Evolutionary conservation across 2,888 invertebrate genomes (phyloP).

Genomic region (Ochlodes sylvanus): DNA sequence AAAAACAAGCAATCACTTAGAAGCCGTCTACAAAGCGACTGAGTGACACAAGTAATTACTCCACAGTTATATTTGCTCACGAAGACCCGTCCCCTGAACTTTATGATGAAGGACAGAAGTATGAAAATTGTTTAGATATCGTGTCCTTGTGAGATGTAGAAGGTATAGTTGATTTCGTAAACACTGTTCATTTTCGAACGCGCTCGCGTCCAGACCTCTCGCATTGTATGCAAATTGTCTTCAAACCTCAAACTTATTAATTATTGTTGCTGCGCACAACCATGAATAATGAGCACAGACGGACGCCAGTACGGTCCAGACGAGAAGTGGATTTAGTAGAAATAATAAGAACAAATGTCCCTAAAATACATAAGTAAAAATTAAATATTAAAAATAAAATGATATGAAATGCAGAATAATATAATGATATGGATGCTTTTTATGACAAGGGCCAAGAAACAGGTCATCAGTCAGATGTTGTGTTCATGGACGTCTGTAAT

Average conservation of each 20-base stretch:
- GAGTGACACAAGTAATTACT: slow-evolving; percentile 52
- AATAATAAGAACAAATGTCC: slow-evolving; percentile 3
- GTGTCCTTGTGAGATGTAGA: slow-evolving; percentile 39
- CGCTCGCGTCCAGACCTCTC: slow-evolving; percentile 60
- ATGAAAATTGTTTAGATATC: slow-evolving; percentile 16
- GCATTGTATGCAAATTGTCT: slow-evolving; percentile 79
- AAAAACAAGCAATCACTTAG: slow-evolving; percentile 38
- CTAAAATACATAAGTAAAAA: not conserved
- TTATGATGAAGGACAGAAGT: slow-evolving; percentile 23
- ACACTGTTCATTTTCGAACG: slow-evolving; percentile 58
- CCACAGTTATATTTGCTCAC: slow-evolving; percentile 13
- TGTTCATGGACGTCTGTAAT: too few species aligned
- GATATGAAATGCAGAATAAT: too few species aligned
- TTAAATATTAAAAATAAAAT: too few species aligned
- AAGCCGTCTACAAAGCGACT: slow-evolving; percentile 37
- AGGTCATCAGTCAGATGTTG: too few species aligned
- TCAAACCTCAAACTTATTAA: slow-evolving; percentile 80
- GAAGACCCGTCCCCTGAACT: slow-evolving; percentile 9
- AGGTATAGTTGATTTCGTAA: slow-evolving; percentile 48
- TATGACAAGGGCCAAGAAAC: too few species aligned
- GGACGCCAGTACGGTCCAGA: slow-evolving; percentile 37
- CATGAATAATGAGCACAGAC: slow-evolving; percentile 65
- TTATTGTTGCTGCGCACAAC: slow-evolving; percentile 70
- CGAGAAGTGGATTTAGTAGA: slow-evolving; percentile 32
- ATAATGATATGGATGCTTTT: too few species aligned